Evolutionary conservation across 1,140 invertebrate species (phyloP).

Genomic region (Cyphomyrmex costatus): DNA sequence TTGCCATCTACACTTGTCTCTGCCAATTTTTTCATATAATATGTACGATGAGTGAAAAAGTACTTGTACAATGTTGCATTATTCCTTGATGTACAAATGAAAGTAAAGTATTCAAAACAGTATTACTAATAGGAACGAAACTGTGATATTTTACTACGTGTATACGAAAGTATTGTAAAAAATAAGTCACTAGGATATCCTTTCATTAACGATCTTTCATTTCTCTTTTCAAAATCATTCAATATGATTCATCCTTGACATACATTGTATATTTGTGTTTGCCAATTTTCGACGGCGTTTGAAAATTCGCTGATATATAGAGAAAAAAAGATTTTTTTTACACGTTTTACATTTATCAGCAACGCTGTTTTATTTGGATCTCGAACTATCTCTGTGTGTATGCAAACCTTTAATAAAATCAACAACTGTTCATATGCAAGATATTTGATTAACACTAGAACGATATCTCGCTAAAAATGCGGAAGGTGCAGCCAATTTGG

Average conservation of each 20-base stretch:
- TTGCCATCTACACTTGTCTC: neutral
- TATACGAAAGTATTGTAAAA: neutral
- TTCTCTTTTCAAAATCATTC: neutral
- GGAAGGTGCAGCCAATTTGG: no score
- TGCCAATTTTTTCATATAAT: neutral
- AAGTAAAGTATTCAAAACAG: neutral
- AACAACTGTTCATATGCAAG: neutral
- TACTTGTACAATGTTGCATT: neutral
- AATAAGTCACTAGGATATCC: neutral
- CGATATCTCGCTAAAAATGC: no score
- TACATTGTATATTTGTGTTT: neutral
- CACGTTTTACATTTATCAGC: neutral
- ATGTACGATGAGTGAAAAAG: neutral
- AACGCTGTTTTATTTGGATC: neutral
- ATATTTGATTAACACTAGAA: neutral
- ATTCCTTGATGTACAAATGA: neutral
- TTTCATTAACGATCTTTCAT: conserved; percentile 6
- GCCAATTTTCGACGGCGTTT: neutral
- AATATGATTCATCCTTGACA: neutral
- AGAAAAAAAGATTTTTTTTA: conserved; percentile 9
- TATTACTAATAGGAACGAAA: neutral
- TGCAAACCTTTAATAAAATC: conserved; percentile 1
- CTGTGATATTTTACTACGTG: neutral
- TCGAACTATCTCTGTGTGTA: neutral
- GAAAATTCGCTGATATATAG: conserved; percentile 6